phyloP scores from a whole-genome alignment of 2,888 invertebrate species.

The Ecliptopera silaceata region DNA sequence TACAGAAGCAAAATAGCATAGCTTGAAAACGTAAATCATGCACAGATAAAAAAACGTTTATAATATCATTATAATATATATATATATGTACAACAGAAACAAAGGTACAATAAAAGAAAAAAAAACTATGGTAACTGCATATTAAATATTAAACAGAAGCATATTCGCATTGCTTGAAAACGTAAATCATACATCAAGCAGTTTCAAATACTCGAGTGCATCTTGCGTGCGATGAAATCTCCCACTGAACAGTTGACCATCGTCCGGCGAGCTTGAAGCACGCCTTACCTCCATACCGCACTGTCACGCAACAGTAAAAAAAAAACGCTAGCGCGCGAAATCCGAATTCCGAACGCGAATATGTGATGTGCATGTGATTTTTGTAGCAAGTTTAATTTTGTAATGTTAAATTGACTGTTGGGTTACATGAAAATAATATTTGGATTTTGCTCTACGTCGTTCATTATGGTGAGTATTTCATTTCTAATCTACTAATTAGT shows the following conservation, averaged over 20 bases:
- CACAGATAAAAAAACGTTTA: no score
- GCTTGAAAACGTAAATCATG: no score
- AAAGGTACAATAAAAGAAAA: not conserved
- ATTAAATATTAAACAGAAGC: not conserved
- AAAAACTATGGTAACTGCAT: not conserved
- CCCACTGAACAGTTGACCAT: conserved; percentile 66
- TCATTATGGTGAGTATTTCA: conserved; percentile 38
- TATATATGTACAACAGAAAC: not conserved
- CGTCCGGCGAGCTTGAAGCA: conserved; percentile 68
- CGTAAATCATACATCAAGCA: conserved; percentile 24
- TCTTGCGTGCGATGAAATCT: conserved; percentile 43
- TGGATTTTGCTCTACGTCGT: conserved; percentile 32
- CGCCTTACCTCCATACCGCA: conserved; percentile 40
- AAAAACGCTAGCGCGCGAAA: conserved; percentile 35
- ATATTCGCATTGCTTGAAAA: conserved; percentile 1
- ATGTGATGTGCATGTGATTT: conserved; percentile 44
- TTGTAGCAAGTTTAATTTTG: conserved; percentile 33
- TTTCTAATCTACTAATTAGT: no score
- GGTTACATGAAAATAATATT: conserved; percentile 30
- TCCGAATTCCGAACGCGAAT: conserved; percentile 41
- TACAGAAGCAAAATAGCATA: no score
- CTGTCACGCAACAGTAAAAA: conserved; percentile 53
- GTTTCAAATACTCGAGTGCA: conserved; percentile 33
- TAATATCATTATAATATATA: not conserved
- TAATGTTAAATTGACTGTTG: conserved; percentile 37